Evolutionary conservation across 2,797 vertebrate genomes (phyloP).

Genomic region (Ptychadena robeensis): DNA sequence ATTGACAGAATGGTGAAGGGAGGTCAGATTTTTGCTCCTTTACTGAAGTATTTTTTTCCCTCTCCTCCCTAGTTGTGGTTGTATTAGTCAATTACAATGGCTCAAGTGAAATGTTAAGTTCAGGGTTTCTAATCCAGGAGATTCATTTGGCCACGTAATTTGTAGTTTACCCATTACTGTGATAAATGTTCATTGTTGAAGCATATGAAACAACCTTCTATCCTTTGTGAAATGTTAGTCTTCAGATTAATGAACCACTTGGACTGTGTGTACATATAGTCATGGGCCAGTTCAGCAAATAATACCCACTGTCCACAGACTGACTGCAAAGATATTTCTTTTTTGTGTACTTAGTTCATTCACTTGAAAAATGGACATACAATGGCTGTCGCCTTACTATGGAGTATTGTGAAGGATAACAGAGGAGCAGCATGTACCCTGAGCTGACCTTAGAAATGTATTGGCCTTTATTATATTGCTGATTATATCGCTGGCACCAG

Average conservation of each 20-base stretch:
- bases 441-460: neutral
- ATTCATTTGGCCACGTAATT: neutral
- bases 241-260: neutral
- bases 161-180: neutral
- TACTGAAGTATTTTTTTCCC: too few relatives aligned
- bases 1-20: too few relatives aligned
- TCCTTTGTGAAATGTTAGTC: neutral
- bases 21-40: too few relatives aligned
- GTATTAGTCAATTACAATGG: too few relatives aligned
- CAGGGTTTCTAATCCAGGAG: neutral
- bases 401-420: too few relatives aligned
- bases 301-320: neutral
- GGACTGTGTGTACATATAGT: neutral
- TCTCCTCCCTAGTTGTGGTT: too few relatives aligned
- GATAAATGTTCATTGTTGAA: neutral
- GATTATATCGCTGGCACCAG: neutral
- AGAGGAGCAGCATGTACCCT: neutral
- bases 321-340: neutral
- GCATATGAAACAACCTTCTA: neutral
- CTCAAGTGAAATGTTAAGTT: too few relatives aligned
- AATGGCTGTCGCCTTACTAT: neutral
- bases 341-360: neutral
- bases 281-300: slow-evolving; percentile 1
- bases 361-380: neutral
- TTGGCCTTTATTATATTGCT: neutral